Base-by-base conservation (phyloP, 1,140 invertebrate genomes). In the Pteromalus puparum region DNA sequence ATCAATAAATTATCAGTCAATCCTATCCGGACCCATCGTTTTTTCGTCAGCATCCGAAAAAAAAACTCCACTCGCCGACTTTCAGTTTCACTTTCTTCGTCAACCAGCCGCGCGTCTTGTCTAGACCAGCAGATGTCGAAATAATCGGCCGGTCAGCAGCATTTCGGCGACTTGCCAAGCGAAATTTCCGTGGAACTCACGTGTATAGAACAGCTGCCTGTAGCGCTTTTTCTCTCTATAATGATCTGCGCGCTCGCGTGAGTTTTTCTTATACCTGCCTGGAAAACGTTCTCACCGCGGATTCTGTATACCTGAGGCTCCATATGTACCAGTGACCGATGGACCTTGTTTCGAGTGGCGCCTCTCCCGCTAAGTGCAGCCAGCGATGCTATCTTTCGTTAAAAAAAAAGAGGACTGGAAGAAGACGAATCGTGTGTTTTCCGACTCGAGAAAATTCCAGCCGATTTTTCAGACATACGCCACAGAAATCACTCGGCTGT, bases 81-180 rank as follows among this genome's bases (percentile, higher is more conserved):
- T 74, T 42, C 30, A 74, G 34, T 74, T 74, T 74, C 72, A 38
- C 72, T 74, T 74, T 74, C 34, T 30, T 74, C 34, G 12, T 7
- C 15, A 5, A 26, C 24, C 6, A 5, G 70, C 24, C 6, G 67
- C n/a, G 26, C 15, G 18, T 7, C 26, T 70, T 26, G 68, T 70
- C 24, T 30, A 70, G 68, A 30, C 68, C 24, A 28, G 6, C 24
- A 70, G 68, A 70, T 30, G 68, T 70, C 26, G 68, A 70, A 28
- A 70, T 70, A 10, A 70, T 30, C 15, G 28, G 10, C 26, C 18
- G 18, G 53, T 61, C 53, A 13, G 68, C 6, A 21, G 15, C 48
- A 2, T 53, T 53, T 53, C 48, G 18, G 13, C 3, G 48, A 48
- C 13, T 53, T 18, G 3, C 48, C 3, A 18, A n/a, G 15, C 18